Conservation (phyloP, 2,113 vertebrate genomes). For the Ptilonorhynchus violaceus region DNA sequence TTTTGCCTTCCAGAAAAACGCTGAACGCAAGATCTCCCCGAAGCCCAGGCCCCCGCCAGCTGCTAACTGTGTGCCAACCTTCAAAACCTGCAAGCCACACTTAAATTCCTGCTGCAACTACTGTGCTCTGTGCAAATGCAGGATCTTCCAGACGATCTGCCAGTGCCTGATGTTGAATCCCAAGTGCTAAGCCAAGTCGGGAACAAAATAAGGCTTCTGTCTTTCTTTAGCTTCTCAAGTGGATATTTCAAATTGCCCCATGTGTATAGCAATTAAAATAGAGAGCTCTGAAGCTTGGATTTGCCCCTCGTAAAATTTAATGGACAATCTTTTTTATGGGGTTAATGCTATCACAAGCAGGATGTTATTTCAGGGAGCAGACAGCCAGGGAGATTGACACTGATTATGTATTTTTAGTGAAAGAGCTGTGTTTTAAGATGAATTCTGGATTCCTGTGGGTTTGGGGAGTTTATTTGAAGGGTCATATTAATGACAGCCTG, state of each 20-base stretch:
- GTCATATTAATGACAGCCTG: not conserved
- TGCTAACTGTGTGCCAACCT: constrained; percentile 78
- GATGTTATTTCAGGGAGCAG: not conserved
- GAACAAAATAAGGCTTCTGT: not conserved
- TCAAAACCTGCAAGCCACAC: constrained; percentile 79
- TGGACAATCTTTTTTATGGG: not conserved
- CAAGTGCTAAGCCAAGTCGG: constrained; percentile 72
- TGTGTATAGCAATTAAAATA: not conserved
- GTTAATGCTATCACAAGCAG: not conserved
- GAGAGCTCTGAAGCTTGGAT: not conserved
- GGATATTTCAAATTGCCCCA: not conserved
- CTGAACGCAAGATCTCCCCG: not conserved
- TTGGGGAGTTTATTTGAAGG: not conserved
- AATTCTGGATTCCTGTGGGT: not conserved
- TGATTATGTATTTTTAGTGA: not conserved
- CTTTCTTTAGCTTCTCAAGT: not conserved
- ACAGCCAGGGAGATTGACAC: not conserved
- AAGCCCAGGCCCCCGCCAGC: constrained; percentile 66
- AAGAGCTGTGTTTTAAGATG: not conserved
- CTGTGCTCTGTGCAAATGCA: constrained; percentile 85
- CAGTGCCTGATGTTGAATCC: constrained; percentile 80
- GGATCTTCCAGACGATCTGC: constrained; percentile 84
- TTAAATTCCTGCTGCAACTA: constrained; percentile 79
- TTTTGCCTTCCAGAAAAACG: constrained; percentile 60
- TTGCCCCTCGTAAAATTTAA: not conserved